Conservation (phyloP, 2,113 vertebrate genomes). For the Ginglymostoma cirratum region DNA sequence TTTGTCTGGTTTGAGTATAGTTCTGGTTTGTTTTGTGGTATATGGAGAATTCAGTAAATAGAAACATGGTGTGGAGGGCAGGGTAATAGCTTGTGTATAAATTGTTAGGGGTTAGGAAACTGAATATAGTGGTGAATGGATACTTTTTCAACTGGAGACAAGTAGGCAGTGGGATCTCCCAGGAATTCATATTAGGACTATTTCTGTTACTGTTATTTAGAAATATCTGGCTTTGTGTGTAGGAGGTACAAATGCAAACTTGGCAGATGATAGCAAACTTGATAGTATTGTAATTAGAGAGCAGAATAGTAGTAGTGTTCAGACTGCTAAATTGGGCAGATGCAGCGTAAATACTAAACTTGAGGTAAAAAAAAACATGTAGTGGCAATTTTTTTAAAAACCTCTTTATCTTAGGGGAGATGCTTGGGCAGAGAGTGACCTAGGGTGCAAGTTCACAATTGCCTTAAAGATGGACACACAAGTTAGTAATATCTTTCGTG, state of each 20-base stretch:
- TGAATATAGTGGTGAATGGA: background rate
- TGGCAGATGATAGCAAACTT: background rate
- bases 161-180: background rate
- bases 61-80: background rate
- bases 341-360: too few species aligned
- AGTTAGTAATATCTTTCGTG: too few species aligned
- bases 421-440: too few species aligned
- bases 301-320: background rate
- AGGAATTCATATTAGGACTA: background rate
- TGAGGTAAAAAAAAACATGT: too few species aligned
- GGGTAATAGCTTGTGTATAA: background rate
- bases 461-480: too few species aligned
- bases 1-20: background rate
- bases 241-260: background rate
- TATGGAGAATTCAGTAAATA: background rate
- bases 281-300: background rate
- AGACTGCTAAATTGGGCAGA: background rate
- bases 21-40: background rate
- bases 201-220: background rate
- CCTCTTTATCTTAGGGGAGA: too few species aligned
- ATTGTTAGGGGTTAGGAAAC: background rate
- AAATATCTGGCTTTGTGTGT: background rate
- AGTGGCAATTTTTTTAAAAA: too few species aligned
- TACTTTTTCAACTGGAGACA: background rate
- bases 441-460: too few species aligned